Base-by-base conservation (phyloP, 2,113 vertebrate genomes). In the Oreocharis arfaki region DNA sequence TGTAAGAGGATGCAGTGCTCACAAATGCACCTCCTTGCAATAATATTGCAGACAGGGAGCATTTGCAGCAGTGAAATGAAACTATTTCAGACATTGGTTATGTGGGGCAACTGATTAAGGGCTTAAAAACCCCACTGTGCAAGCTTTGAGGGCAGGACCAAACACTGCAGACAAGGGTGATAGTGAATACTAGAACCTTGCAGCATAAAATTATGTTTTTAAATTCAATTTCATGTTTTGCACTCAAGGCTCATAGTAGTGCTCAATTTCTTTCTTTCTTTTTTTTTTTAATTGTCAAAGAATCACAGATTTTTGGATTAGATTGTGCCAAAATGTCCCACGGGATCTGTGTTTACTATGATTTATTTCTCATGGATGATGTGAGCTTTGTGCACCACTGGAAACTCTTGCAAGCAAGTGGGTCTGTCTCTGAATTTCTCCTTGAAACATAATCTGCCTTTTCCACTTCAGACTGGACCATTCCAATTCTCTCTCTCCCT, bases 301-400 rank as follows among this genome's bases (percentile, higher is more conserved):
- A 59, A n/a, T 46, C 22, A 16, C 20, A 64, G 10, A 35, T 1
- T 9, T 56, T 50, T 52, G 33, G 16, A 28, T 73, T 49, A 87
- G 21, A 41, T 23, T 52, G 33, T 84, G 16, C 27, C 16, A 46
- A 67, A 90, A 39, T 39, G 30, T 64, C 30, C 24, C 27, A 2
- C 1, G 0, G 13, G 10, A 23, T 56, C 42, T 64, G 11, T 19
- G 8, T 46, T n/a, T 28, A 17, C 3, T 17, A 0, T 52, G 37
- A 65, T 80, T 90, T 67, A 27, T 41, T 41, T 47, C 15, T 61
- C n/a, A 16, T 3, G 49, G 44, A 21, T 5, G 8, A 7, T 49
- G 27, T 47, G 53, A 56, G 32, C 44, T 81, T 17, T 2, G 6
- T 65, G 16, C 52, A 32, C 53, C 35, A 7, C n/a, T 56, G 41